Base-by-base conservation (phyloP, 2,797 vertebrate genomes). In the Dicrostonyx torquatus region DNA sequence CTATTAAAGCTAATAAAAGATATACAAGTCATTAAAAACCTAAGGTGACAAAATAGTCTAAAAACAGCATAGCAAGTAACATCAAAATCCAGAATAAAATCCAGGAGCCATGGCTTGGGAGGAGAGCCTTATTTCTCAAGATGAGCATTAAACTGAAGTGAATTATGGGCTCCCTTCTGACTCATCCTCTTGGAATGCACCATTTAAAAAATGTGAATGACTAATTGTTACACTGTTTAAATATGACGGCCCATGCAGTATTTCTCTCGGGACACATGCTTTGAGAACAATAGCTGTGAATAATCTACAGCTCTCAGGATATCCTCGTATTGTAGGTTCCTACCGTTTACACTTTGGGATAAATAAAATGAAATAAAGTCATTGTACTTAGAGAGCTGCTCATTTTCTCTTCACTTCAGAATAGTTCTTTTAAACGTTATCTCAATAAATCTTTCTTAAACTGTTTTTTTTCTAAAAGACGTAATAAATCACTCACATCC, bases 241-340 rank as follows among this genome's bases (percentile, higher is more conserved):
- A 96, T 92, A 91, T 53, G 89, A 68, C 89, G 80, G 8, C 91
- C 48, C 64, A 18, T 60, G 87, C 15, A 66, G 76, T 60, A 17
- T 89, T 97, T 97, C 87, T 91, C 60, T 83, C 50, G 94, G 77
- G 89, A 96, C 72, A 76, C 31, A 45, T 79, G 94, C 62, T 15
- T 48, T 5, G 40, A 37, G 60, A 97, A 98, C 97, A 97, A 95
- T 93, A 96, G 60, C 55, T 89, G 26, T 84, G 84, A 82, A 96
- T 96, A 91, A 93, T 66, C 80, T 85, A 84, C n/a, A 86, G 60
- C 75, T 91, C 24, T 96, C 91, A 91, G 94, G 95, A 97, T 94
- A 95, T 95, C 95, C 94, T 96, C 66, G 48, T n/a, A 24, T 50
- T n/a, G 34, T 53, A 68, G 34, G 17, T 84, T 96, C 50, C 76